Evolutionary conservation across 2,113 vertebrate species (phyloP), one percentile per base, ranked within the genome.

Genomic region (Chascanopsetta lugubris): DNA sequence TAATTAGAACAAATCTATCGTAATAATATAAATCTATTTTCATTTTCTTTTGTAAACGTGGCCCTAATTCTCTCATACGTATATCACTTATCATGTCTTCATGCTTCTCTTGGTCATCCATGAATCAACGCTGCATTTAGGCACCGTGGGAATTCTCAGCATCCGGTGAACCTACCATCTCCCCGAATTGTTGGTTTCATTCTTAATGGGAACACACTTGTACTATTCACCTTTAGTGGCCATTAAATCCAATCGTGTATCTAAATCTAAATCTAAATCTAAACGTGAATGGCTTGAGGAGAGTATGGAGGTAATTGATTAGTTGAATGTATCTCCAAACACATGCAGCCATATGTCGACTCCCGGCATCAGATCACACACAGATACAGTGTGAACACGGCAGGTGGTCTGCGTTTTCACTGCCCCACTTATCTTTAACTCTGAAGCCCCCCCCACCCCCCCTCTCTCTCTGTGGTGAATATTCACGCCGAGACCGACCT

Each of bases 401-500:
- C 32, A 11, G 51, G 73, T 22, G 47, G 59, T 57, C 63, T 68
- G 30, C 25, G 10, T 26, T 15, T 48, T 6, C 12, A 43, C 29
- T 38, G 12, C 5, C 0, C 29, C 26, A 46, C 60, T n/a, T n/a
- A n/a, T n/a, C 42, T 56, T 18, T 26, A 9, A 6, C 54, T 60
- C 40, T 38, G 46, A 32, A 56, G 74, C 22, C 45, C 13, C 43
- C 22, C 42, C 5, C 22, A 13, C 22, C 15, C 8, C 42, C 4
- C n/a, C 21, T 15, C 8, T 74, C 47, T 34, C 59, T 63, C 59
- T 3, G 47, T 54, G 58, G 45, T 61, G 50, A 47, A 72, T 77
- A 49, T 75, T 40, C 45, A 75, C 47, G 58, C 60, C 65, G 46
- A 0, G n/a, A 51, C 69, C 77, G 64, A 87, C 79, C 69, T 72